Conservation (phyloP, 2,888 invertebrate species). For the Eustalomyia histrio region DNA sequence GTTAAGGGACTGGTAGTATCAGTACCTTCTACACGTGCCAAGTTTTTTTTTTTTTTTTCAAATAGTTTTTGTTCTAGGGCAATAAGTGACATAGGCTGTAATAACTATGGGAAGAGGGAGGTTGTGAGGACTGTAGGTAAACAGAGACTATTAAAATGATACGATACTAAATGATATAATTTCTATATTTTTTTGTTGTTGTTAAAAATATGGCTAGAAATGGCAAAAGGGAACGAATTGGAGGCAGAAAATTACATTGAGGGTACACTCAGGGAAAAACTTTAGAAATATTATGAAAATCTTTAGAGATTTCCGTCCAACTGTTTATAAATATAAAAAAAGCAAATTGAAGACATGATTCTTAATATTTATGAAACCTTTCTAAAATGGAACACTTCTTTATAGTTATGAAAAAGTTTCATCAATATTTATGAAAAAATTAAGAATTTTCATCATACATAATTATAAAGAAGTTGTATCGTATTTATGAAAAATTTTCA, state of each 20-base stretch:
- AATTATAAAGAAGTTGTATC: no score
- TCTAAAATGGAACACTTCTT: no score
- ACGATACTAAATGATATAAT: not conserved
- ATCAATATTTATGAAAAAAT: no score
- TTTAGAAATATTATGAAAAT: no score
- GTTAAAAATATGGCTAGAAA: not conserved
- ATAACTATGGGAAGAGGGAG: not conserved
- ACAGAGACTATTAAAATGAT: not conserved
- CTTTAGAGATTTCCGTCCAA: no score
- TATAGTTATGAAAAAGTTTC: no score
- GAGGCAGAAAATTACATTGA: not conserved
- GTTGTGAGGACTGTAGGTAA: not conserved
- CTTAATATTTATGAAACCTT: no score
- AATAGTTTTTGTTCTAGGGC: constrained; percentile 3
- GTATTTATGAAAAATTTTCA: no score
- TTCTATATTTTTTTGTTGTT: not conserved
- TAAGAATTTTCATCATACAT: no score
- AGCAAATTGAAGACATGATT: no score
- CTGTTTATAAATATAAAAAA: no score
- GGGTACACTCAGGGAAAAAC: no score
- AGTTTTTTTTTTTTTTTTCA: not conserved
- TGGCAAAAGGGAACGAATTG: not conserved
- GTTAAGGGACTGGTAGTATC: constrained; percentile 21
- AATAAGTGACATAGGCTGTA: not conserved
- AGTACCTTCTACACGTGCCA: constrained; percentile 32